Evolutionary conservation across 2,113 vertebrate genomes (phyloP), one percentile per base, ranked within the genome.

Genomic region (Jaculus jaculus): DNA sequence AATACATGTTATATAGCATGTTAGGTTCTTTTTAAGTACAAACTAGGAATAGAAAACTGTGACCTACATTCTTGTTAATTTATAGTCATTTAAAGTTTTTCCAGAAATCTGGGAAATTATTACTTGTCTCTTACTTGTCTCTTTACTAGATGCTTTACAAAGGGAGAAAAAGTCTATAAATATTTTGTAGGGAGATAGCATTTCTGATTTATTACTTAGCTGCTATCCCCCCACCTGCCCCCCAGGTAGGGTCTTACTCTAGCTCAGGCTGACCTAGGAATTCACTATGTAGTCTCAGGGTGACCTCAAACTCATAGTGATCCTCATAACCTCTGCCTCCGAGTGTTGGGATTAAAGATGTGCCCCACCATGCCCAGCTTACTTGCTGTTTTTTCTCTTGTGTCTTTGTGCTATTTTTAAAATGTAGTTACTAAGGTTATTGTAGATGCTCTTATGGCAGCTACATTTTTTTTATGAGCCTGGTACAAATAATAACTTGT

Each of bases 71-170:
- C 93, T 93, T 68, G 28, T 77, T 85, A 85, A 83, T 83, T 93
- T 13, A 86, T 79, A 83, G 34, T 79, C 51, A 75, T 87, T 74
- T 58, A 47, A 17, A 34, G 39, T 89, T 82, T 89, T 72, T 63
- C 30, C 54, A 61, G 68, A n/a, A 66, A 18, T 81, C 81, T 93
- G 72, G 28, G 58, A 60, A 80, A 72, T 71, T 47, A 1, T 84
- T 16, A 8, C 90, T 84, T 61, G 68, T 93, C 93, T 96, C 24
- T 84, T 93, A 66, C 26, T 7, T 80, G 7, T 84, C 34, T 80
- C 10, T 83, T 89, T 93, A 47, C 26, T 65, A 63, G 72, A 77
- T 78, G 37, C 30, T 85, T 84, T n/a, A 13, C 23, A 90, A 77
- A 80, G 74, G 37, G 6, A 74, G 66, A 54, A 83, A 42, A 84